phyloP scores from a whole-genome alignment of 2,888 invertebrate species.

The Leptinotarsa haldemani region DNA sequence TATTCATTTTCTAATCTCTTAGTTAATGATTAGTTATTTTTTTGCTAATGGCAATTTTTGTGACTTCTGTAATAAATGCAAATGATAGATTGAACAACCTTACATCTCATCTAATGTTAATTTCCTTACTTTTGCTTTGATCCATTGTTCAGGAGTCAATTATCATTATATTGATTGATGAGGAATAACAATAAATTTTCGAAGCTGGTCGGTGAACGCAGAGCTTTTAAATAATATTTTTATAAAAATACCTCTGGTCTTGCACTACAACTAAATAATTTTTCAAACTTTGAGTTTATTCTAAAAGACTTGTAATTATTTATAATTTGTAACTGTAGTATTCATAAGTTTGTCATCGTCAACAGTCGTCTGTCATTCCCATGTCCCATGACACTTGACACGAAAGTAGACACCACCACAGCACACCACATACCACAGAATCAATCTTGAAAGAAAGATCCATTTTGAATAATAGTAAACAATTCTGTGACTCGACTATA shows the following conservation, averaged over 20 bases:
- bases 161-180: constrained; percentile 37
- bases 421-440: no score
- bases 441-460: no score
- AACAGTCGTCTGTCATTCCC: background rate
- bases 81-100: constrained; percentile 28
- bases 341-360: background rate
- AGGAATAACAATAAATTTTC: constrained; percentile 20
- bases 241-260: background rate
- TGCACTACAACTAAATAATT: background rate
- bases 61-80: constrained; percentile 37
- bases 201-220: background rate
- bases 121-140: constrained; percentile 42
- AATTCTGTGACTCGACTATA: no score
- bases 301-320: background rate
- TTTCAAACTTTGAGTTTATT: background rate
- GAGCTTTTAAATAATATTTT: background rate
- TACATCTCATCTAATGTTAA: constrained; percentile 10
- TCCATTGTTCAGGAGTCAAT: constrained; percentile 43
- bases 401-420: no score
- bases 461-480: no score
- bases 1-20: constrained; percentile 47
- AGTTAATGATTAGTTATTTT: constrained; percentile 6
- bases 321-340: background rate
- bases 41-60: constrained; percentile 2
- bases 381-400: no score